Conservation (phyloP, 2,797 vertebrate genomes). For the Sebastes cheni region DNA sequence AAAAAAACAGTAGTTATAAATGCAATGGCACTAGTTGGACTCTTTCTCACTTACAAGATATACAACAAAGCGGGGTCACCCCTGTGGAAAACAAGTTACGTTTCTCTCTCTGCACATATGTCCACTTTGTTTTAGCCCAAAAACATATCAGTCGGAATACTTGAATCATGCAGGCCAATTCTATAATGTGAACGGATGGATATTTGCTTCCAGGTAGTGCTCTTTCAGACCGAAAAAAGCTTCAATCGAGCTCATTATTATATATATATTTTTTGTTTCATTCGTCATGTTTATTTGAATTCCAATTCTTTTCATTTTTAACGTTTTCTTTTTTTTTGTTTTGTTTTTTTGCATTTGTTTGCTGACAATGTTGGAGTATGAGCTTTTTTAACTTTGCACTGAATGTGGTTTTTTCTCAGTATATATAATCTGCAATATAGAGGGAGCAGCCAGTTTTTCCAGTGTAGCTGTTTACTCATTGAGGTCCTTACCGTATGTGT, state of each 20-base stretch:
- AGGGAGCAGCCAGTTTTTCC: constrained; percentile 91
- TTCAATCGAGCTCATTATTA: constrained; percentile 89
- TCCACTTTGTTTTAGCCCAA: constrained; percentile 99
- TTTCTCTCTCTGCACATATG: constrained; percentile 96
- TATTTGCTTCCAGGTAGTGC: constrained; percentile 99
- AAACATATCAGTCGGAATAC: constrained; percentile 99
- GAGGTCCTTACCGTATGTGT: constrained; percentile 86
- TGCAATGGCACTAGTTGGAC: constrained; percentile 92
- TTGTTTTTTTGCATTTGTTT: constrained; percentile 82
- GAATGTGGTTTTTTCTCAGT: constrained; percentile 91
- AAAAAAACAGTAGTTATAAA: constrained; percentile 60
- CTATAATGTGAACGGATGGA: constrained; percentile 99
- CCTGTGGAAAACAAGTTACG: constrained; percentile 95
- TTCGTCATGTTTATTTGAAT: constrained; percentile 91
- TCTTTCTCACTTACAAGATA: constrained; percentile 88
- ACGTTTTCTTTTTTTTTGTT: constrained; percentile 61
- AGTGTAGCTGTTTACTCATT: constrained; percentile 98
- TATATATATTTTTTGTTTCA: constrained; percentile 82
- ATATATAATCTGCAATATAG: constrained; percentile 87
- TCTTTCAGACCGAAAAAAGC: constrained; percentile 90
- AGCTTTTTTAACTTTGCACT: constrained; percentile 98
- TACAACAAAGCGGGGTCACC: constrained; percentile 85
- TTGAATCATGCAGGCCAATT: constrained; percentile 99
- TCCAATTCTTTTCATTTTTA: constrained; percentile 83
- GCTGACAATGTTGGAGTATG: constrained; percentile 91